Base-by-base conservation (phyloP, 2,113 vertebrate species). In the Trachemys scripta region DNA sequence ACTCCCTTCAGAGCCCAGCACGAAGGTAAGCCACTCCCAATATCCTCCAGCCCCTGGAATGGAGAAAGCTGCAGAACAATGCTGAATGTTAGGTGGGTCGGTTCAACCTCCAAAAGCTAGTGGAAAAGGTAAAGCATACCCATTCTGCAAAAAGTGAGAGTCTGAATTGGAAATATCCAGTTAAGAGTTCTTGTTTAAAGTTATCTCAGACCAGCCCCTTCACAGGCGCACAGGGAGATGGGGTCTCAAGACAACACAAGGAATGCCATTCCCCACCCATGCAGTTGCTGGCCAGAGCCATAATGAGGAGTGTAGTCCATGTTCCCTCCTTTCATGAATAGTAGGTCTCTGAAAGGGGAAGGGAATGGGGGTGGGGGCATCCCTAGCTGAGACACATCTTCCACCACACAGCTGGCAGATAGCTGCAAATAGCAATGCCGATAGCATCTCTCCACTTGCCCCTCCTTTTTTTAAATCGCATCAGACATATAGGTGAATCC, bases 111-210 rank as follows among this genome's bases (percentile, higher is more conserved):
- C 25, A 2, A 78, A 87, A 51, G 35, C 31, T 56, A 76, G 50
- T 42, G 17, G 80, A 47, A 85, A 49, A 20, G 2, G 54, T 79
- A 59, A 49, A 5, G 54, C 2, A 82, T 1, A 16, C 13, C 0
- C 0, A 6, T 4, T 47, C 24, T 47, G 11, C 25, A 3, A 11
- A 0, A 25, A 85, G 50, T 16, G 53, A 14, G 65, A 38, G 19
- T 10, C 65, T 72, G 65, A 72, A 47, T 75, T 79, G 54, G 10
- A 85, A 42, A 12, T 54, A 3, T 8, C 10, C 6, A 16, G 75
- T 47, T 78, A 2, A 12, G 24, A 38, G 45, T 11, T 92, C 90
- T 89, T 1, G 88, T 94, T 84, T 86, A 27, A 78, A 78, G 24
- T 78, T 78, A 14, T 31, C 14, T 92, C 25, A n/a, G 57, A 1